These are phyloP conservation scores for Phrynocephalus versicolor DNA, from an alignment of 2,113 vertebrate species.

Conservation along the genomic window DNA sequence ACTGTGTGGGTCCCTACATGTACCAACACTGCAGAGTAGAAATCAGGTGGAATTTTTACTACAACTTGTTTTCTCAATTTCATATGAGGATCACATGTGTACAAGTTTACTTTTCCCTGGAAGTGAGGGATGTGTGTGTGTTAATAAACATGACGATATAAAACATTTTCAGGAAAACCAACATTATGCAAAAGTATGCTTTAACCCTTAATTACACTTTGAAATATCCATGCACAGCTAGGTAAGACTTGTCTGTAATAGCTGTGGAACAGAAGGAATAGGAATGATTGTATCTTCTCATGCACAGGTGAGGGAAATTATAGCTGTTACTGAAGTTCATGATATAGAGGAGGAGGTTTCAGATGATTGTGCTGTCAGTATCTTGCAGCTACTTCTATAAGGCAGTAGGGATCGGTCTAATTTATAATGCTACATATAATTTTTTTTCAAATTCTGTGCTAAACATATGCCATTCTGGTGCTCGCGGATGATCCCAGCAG, in stretches of 20 bases:
- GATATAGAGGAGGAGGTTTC: background rate
- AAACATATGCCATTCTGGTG: background rate
- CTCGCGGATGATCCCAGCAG: background rate
- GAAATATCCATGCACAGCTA: background rate
- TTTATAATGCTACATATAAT: background rate
- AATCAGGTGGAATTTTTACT: conserved; percentile 59
- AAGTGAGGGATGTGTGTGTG: too few relatives aligned
- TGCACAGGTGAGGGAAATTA: background rate
- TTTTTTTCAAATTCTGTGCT: background rate
- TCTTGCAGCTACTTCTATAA: background rate
- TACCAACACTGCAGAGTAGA: conserved; percentile 62
- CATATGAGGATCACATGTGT: conserved; percentile 56
- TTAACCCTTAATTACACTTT: conserved; percentile 23
- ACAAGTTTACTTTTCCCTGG: conserved; percentile 47
- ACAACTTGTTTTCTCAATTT: conserved; percentile 70
- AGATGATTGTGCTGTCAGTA: background rate
- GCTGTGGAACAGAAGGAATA: background rate
- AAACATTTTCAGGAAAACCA: conserved; percentile 46
- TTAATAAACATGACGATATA: conserved; percentile 44
- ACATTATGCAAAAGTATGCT: conserved; percentile 19
- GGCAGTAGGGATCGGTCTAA: background rate
- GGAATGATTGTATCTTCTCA: background rate
- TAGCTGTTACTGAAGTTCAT: background rate
- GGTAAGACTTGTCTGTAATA: background rate
- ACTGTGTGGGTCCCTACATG: too few relatives aligned